phyloP scores from a whole-genome alignment of 2,797 vertebrate species.

The Leucoraja ocellata region DNA sequence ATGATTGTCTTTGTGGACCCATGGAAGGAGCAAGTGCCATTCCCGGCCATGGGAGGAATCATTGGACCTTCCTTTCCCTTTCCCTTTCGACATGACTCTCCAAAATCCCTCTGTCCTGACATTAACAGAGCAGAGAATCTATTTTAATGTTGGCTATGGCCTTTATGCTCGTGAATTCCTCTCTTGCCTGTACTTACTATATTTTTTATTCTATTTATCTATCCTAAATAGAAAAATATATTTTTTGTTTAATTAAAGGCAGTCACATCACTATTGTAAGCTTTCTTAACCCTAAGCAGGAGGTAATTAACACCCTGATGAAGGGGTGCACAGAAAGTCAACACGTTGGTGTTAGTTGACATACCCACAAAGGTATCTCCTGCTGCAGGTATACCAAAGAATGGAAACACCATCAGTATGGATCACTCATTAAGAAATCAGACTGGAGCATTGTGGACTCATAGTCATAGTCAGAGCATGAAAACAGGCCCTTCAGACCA shows the following conservation, averaged over 20 bases:
- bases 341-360: neutral
- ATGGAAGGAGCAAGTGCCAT: no score
- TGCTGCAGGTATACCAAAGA: neutral
- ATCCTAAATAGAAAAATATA: neutral
- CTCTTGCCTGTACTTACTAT: neutral
- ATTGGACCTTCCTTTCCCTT: no score
- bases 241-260: neutral
- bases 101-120: no score
- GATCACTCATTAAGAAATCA: neutral
- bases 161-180: no score
- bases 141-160: no score
- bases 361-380: neutral
- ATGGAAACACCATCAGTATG: conserved; percentile 20
- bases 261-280: neutral
- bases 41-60: no score
- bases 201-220: neutral
- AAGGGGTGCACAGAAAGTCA: neutral
- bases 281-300: neutral
- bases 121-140: no score
- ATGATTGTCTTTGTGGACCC: no score
- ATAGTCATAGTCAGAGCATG: no score
- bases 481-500: no score
- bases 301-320: neutral
- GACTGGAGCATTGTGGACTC: neutral
- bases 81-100: no score